Evolutionary conservation across 2,888 invertebrate genomes (phyloP).

Genomic region (Drosophila merina): DNA sequence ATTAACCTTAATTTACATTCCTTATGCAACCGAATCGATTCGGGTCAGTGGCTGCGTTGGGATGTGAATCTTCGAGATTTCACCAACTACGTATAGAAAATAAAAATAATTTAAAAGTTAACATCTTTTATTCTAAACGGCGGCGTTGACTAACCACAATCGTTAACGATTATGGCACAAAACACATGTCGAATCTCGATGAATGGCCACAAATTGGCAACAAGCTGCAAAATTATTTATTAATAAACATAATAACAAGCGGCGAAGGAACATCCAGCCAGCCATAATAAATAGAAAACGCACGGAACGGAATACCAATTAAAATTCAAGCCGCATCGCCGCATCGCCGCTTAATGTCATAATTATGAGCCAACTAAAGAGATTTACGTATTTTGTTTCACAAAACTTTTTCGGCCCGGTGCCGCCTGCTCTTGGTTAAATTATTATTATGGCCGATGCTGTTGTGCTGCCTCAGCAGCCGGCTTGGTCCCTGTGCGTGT

Average conservation of each 20-base stretch:
- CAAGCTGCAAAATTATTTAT: slow-evolving; percentile 67
- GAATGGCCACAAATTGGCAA: slow-evolving; percentile 64
- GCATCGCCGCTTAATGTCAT: slow-evolving; percentile 78
- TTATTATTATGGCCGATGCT: slow-evolving; percentile 30
- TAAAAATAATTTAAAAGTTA: neutral
- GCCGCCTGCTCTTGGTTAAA: slow-evolving; percentile 37
- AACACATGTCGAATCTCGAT: slow-evolving; percentile 66
- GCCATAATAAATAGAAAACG: slow-evolving; percentile 53
- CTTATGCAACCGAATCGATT: slow-evolving; percentile 39
- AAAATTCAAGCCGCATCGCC: slow-evolving; percentile 74
- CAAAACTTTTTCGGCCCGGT: slow-evolving; percentile 36
- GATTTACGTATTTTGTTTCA: slow-evolving; percentile 79
- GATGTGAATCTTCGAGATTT: slow-evolving; percentile 4
- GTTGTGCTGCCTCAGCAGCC: slow-evolving; percentile 19
- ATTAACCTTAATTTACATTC: slow-evolving; percentile 43
- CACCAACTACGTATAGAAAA: neutral
- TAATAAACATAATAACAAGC: slow-evolving; percentile 65
- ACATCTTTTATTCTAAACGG: slow-evolving; percentile 2
- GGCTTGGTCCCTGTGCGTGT: slow-evolving; percentile 48
- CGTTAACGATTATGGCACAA: slow-evolving; percentile 57
- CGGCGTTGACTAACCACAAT: slow-evolving; percentile 40
- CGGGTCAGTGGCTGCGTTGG: slow-evolving; percentile 24
- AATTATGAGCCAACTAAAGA: slow-evolving; percentile 79
- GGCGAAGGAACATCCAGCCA: slow-evolving; percentile 25
- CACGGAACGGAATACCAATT: slow-evolving; percentile 64